Conservation (phyloP, 2,888 invertebrate species). For the Ferrisia virgata region DNA sequence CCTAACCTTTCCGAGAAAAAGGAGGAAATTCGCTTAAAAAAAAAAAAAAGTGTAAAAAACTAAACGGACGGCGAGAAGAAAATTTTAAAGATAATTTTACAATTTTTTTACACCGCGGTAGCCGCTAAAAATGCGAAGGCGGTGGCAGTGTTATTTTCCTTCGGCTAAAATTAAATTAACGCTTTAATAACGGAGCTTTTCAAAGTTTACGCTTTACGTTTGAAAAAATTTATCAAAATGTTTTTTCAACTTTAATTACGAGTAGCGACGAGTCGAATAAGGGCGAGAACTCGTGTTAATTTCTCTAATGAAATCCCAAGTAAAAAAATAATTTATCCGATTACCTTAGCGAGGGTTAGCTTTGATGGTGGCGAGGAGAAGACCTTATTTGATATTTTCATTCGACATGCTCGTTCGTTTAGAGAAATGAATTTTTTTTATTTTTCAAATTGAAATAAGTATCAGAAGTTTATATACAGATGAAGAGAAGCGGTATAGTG, state of each 20-base stretch:
- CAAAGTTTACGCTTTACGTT: constrained; percentile 24
- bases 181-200: constrained; percentile 18
- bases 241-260: constrained; percentile 27
- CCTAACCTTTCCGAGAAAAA: too few species aligned
- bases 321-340: constrained; percentile 27
- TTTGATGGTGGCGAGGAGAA: not conserved
- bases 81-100: constrained; percentile 1
- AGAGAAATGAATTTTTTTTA: not conserved
- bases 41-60: too few species aligned
- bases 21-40: not conserved
- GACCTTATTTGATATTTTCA: not conserved
- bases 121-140: too few species aligned
- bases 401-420: not conserved
- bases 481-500: too few species aligned
- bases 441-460: too few species aligned
- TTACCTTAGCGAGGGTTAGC: not conserved
- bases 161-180: constrained; percentile 22
- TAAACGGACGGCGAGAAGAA: not conserved
- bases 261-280: constrained; percentile 9
- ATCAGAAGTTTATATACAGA: too few species aligned
- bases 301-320: constrained; percentile 19
- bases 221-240: constrained; percentile 29
- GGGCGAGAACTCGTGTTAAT: not conserved
- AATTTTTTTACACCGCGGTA: not conserved
- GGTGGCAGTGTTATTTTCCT: not conserved